Base-by-base conservation (phyloP, 2,888 invertebrate genomes). In the Calameuta pallipes region DNA sequence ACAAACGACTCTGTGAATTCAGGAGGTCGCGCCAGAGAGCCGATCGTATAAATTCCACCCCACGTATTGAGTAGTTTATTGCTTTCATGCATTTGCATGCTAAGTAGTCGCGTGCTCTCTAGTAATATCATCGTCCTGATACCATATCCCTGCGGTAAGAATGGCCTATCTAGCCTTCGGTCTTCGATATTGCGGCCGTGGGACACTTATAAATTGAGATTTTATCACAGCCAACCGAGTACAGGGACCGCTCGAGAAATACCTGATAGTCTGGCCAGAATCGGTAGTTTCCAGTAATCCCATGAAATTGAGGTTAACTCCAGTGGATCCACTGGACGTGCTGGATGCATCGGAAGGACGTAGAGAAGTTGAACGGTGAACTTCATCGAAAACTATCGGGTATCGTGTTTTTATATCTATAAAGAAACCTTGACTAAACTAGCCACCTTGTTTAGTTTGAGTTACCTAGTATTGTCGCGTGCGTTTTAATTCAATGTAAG, bases 31-130 rank as follows among this genome's bases (percentile, higher is more conserved):
- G 81, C 82, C 80, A 82, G 84, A 86, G 89, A 90, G 90, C 91
- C 90, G 90, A 91, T 91, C 89, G 91, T 82, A 86, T 86, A 86
- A 90, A 90, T 90, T 90, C 89, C 87, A 90, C 85, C 89, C 90
- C 87, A 89, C 89, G 89, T 91, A 91, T 91, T 90, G 91, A 91
- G 91, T 91, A 91, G 91, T 91, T 91, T 91, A 91, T 91, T 90
- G 91, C 91, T 90, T 91, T 91, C 90, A 90, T 91, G 90, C 89
- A 91, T 91, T 91, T 91, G 91, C 91, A 91, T 91, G 91, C 91
- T 91, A 91, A 91, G 90, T 89, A 91, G 90, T 91, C 88, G 91
- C 91, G 91, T 91, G 91, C 88, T 91, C 88, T 85, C 90, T 84
- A 90, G 91, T 90, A 91, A 91, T 91, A 91, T 90, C 90, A 89